phyloP scores from a whole-genome alignment of 2,888 invertebrate species.

The Caenorhabditis afra region DNA sequence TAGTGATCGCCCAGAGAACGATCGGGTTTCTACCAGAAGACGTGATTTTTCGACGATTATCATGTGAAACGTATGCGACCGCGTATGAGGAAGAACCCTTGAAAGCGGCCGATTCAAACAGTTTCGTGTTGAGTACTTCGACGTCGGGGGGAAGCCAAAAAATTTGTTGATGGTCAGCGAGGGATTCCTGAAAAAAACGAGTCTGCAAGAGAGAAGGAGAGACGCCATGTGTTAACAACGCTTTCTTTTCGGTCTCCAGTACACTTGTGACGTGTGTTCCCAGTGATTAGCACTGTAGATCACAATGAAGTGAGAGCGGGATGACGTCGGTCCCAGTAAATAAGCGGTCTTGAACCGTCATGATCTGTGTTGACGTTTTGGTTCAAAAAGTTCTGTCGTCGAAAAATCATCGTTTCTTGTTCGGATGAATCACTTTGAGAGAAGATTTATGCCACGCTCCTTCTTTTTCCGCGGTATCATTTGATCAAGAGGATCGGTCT shows the following conservation, averaged over 20 bases:
- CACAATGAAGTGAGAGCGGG: slow-evolving; percentile 20
- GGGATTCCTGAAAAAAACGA: slow-evolving; percentile 46
- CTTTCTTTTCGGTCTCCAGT: slow-evolving; percentile 42
- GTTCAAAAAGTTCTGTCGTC: slow-evolving; percentile 43
- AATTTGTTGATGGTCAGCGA: slow-evolving; percentile 31
- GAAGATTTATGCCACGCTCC: slow-evolving; percentile 16
- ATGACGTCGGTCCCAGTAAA: not conserved
- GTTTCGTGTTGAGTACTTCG: slow-evolving; percentile 47
- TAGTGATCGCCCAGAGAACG: slow-evolving; percentile 49
- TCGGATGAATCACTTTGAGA: slow-evolving; percentile 22
- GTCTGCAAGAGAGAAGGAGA: not conserved
- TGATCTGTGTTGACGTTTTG: slow-evolving; percentile 38
- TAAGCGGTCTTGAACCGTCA: slow-evolving; percentile 44
- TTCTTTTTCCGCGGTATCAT: slow-evolving; percentile 28
- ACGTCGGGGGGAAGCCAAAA: slow-evolving; percentile 39
- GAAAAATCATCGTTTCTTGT: slow-evolving; percentile 9
- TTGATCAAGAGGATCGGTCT: slow-evolving; percentile 1
- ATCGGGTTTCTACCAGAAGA: slow-evolving; percentile 40
- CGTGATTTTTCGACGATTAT: slow-evolving; percentile 47
- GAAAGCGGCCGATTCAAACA: slow-evolving; percentile 46
- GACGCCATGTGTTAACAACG: slow-evolving; percentile 44
- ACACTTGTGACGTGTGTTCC: slow-evolving; percentile 53
- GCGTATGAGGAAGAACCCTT: slow-evolving; percentile 26
- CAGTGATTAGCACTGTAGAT: slow-evolving; percentile 38
- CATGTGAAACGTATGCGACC: slow-evolving; percentile 60